Conservation (phyloP, 2,888 invertebrate species). For the Microctonus brassicae region DNA sequence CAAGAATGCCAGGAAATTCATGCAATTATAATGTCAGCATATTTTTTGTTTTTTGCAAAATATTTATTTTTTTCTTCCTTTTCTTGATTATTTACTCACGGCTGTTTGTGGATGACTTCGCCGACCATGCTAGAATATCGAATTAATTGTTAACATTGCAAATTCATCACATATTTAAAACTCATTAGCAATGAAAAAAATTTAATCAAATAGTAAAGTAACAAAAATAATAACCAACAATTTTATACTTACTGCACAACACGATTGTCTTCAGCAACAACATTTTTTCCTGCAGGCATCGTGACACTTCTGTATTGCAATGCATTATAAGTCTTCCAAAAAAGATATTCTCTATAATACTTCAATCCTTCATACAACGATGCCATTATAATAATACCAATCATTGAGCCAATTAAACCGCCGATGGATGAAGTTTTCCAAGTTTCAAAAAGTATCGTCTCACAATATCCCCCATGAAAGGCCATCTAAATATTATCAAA, state of each 20-base stretch:
- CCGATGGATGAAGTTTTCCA: constrained; percentile 83
- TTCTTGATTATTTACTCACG: constrained; percentile 73
- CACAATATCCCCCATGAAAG: constrained; percentile 86
- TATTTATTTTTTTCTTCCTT: constrained; percentile 15
- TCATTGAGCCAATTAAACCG: constrained; percentile 89
- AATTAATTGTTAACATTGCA: constrained; percentile 40
- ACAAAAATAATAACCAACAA: neutral
- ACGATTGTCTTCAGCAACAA: constrained; percentile 77
- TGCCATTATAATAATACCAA: constrained; percentile 92
- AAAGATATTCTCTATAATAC: constrained; percentile 80
- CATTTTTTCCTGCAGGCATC: constrained; percentile 79
- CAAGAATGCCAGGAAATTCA: constrained; percentile 28
- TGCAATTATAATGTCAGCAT: constrained; percentile 29
- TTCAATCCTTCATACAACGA: constrained; percentile 96
- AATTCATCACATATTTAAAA: neutral
- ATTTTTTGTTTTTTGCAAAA: neutral
- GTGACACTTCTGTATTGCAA: constrained; percentile 88
- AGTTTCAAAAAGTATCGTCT: constrained; percentile 84
- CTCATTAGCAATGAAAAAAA: neutral
- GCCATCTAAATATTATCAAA: constrained; percentile 70
- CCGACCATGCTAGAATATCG: constrained; percentile 76
- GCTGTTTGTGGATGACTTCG: constrained; percentile 80
- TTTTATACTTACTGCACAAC: constrained; percentile 81
- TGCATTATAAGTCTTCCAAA: constrained; percentile 89
- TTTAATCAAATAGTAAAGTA: neutral